Evolutionary conservation across 2,113 vertebrate genomes (phyloP).

Genomic region (Oreocharis arfaki): DNA sequence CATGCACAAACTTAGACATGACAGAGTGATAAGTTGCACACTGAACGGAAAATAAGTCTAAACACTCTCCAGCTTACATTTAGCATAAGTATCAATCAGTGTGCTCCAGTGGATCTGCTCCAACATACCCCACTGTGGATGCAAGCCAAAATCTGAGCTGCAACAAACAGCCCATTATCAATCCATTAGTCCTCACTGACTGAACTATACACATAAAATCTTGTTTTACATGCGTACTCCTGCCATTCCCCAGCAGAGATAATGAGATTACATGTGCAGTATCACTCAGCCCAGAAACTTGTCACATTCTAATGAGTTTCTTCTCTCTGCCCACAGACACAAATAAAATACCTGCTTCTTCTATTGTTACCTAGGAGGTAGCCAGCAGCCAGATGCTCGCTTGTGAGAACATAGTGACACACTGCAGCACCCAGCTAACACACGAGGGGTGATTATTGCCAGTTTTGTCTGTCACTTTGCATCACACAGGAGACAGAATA

Average conservation of each 20-base stretch:
- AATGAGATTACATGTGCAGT: conserved; percentile 41
- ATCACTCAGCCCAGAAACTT: conserved; percentile 52
- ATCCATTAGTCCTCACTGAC: conserved; percentile 48
- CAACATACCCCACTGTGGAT: not conserved
- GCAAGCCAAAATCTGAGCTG: conserved; percentile 7
- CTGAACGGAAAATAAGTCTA: conserved; percentile 2
- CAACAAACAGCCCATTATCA: conserved; percentile 45
- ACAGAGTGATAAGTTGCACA: not conserved
- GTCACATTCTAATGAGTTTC: conserved; percentile 57
- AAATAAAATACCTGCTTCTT: conserved; percentile 18
- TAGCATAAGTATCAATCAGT: not conserved
- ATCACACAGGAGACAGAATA: not conserved
- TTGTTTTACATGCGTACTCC: conserved; percentile 43
- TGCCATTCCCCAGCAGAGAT: conserved; percentile 54
- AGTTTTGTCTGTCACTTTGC: not conserved
- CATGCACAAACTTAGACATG: not conserved
- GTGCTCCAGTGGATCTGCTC: not conserved
- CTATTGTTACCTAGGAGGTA: not conserved
- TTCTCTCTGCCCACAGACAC: not conserved
- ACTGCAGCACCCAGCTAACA: not conserved
- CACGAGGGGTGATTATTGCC: rapidly evolving
- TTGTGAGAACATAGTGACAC: rapidly evolving
- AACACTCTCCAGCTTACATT: not conserved
- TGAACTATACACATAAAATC: conserved; percentile 45
- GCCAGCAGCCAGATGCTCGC: not conserved